Evolutionary conservation across 2,113 vertebrate species (phyloP).

Genomic region (Rhagologus leucostigma): DNA sequence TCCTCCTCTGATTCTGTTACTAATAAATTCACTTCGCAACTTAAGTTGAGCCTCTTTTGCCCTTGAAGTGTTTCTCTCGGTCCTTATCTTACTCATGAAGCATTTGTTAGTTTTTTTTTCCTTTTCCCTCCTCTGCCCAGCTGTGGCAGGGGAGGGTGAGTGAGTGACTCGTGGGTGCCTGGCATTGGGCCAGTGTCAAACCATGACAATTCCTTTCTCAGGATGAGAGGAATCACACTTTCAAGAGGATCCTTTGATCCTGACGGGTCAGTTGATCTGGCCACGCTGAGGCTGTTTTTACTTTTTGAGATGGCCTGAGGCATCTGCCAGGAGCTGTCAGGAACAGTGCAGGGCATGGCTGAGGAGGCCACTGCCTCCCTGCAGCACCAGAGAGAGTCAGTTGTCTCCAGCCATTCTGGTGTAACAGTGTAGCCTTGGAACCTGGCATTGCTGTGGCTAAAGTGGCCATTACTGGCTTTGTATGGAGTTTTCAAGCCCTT

Average conservation of each 20-base stretch:
- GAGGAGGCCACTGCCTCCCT: neutral
- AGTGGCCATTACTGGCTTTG: neutral
- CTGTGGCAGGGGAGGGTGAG: too few species aligned
- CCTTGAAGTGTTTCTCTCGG: too few species aligned
- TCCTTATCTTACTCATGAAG: too few species aligned
- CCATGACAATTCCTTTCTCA: neutral
- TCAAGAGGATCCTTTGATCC: neutral
- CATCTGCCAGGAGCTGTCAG: neutral
- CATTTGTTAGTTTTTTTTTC: too few species aligned
- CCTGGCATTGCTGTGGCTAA: neutral
- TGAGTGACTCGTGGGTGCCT: too few species aligned
- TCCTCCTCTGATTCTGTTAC: too few species aligned
- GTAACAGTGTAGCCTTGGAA: neutral
- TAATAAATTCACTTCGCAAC: too few species aligned
- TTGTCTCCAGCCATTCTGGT: neutral
- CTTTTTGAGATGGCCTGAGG: neutral
- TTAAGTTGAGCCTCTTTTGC: too few species aligned
- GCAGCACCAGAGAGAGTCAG: neutral
- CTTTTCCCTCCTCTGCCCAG: too few species aligned
- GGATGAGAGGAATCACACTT: neutral
- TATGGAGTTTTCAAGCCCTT: neutral
- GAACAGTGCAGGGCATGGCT: neutral
- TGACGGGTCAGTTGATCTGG: neutral
- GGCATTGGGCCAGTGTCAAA: too few species aligned
- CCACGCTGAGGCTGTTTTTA: neutral